Evolutionary conservation across 2,113 vertebrate genomes (phyloP).

Genomic region (Thalassarche chlororhynchos): DNA sequence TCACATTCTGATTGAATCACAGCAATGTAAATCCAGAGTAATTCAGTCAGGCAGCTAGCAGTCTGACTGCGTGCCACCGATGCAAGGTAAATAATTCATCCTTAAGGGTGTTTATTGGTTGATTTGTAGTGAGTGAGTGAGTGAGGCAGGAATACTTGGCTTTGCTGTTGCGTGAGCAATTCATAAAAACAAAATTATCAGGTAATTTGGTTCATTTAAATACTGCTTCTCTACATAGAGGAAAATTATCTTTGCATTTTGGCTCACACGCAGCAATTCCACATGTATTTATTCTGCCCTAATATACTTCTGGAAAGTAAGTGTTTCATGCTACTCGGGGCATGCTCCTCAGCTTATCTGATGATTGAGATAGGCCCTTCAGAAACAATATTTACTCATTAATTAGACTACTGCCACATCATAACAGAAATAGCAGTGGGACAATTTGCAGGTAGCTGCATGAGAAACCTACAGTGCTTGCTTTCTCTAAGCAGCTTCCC

Average conservation of each 20-base stretch:
- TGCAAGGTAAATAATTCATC: conserved; percentile 51
- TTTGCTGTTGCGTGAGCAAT: conserved; percentile 29
- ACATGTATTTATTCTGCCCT: conserved; percentile 13
- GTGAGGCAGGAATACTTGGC: conserved; percentile 26
- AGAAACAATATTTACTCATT: not conserved
- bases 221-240: conserved; percentile 7
- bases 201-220: conserved; percentile 56
- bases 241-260: conserved; percentile 32
- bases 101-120: conserved; percentile 31
- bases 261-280: conserved; percentile 1
- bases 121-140: conserved; percentile 11
- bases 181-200: conserved; percentile 48
- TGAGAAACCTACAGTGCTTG: not conserved
- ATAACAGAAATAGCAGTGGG: not conserved
- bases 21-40: conserved; percentile 1
- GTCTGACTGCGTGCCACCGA: not conserved
- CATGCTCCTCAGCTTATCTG: not conserved
- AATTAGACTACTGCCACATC: not conserved
- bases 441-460: not conserved
- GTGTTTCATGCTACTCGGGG: not conserved
- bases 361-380: not conserved
- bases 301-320: not conserved
- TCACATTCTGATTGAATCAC: conserved; percentile 36
- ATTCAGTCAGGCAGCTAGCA: conserved; percentile 6
- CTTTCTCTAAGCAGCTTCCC: not conserved